A percentile compares a stretch with the other conserved stretches of the same genome.
phyloP scores from a whole-genome alignment of 2,888 invertebrate genomes.

The Tillus elongatus region DNA sequence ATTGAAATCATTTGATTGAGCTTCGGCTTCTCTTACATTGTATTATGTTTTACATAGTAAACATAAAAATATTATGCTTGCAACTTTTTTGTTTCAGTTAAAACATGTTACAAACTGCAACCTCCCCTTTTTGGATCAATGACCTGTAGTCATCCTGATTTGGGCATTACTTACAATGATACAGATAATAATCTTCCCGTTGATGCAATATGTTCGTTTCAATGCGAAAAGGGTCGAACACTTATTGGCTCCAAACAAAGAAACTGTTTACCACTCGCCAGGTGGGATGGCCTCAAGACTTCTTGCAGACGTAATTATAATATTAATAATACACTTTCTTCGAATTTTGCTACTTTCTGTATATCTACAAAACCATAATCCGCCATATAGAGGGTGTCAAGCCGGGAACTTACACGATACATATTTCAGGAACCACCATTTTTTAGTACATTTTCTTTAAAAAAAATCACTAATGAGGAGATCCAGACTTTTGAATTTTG shows the following conservation, averaged over 20 bases:
- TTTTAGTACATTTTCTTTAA: too few relatives aligned
- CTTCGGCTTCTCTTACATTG: not conserved
- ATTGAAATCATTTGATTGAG: too few relatives aligned
- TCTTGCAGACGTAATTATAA: slow-evolving; percentile 51
- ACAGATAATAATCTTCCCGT: slow-evolving; percentile 43
- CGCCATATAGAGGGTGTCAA: too few relatives aligned
- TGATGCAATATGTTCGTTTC: slow-evolving; percentile 56
- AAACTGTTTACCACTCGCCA: slow-evolving; percentile 55
- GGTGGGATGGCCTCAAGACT: slow-evolving; percentile 60
- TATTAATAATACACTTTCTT: not conserved
- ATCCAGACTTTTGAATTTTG: too few relatives aligned
- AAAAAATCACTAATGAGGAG: too few relatives aligned
- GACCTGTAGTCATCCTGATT: slow-evolving; percentile 43
- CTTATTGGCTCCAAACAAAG: slow-evolving; percentile 54
- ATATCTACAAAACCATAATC: too few relatives aligned
- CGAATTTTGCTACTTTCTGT: too few relatives aligned
- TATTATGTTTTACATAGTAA: too few relatives aligned
- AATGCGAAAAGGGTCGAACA: slow-evolving; percentile 53
- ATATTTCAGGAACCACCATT: too few relatives aligned
- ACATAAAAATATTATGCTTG: slow-evolving; percentile 7
- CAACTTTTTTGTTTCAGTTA: slow-evolving; percentile 42
- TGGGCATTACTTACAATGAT: slow-evolving; percentile 33
- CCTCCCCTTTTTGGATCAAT: slow-evolving; percentile 51
- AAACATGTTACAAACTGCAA: slow-evolving; percentile 50
- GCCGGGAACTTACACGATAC: too few relatives aligned